A percentile compares a stretch with the other conserved stretches of the same genome.
phyloP scores from a whole-genome alignment of 2,888 invertebrate genomes.

The Maniola hyperantus region DNA sequence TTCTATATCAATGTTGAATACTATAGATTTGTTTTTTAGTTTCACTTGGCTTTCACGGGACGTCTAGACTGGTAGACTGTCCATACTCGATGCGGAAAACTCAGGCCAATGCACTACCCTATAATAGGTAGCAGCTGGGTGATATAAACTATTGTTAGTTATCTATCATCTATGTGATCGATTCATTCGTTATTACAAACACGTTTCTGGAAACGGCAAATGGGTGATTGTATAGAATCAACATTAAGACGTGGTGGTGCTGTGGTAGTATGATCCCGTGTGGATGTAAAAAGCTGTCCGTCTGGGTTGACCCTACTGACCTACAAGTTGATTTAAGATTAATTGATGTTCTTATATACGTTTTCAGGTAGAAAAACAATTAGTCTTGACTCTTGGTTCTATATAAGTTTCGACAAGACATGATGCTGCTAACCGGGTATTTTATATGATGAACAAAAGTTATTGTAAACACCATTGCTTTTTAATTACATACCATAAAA shows the following conservation, averaged over 20 bases:
- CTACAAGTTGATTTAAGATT: not conserved
- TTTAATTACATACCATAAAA: too few species aligned
- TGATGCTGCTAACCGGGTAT: not conserved
- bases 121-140: conserved; percentile 9
- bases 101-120: conserved; percentile 32
- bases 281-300: not conserved
- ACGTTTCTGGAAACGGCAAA: not conserved
- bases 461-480: too few species aligned
- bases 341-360: not conserved
- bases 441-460: not conserved
- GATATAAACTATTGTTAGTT: not conserved
- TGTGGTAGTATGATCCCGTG: not conserved
- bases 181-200: not conserved
- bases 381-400: too few species aligned
- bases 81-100: conserved; percentile 20
- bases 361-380: too few species aligned
- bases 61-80: conserved; percentile 22
- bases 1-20: not conserved
- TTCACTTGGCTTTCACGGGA: conserved; percentile 9
- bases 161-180: not conserved
- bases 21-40: not conserved
- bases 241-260: not conserved
- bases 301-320: not conserved
- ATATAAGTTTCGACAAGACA: too few species aligned
- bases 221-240: not conserved